Base-by-base conservation (phyloP, 2,888 invertebrate species). In the Eilema caniola region DNA sequence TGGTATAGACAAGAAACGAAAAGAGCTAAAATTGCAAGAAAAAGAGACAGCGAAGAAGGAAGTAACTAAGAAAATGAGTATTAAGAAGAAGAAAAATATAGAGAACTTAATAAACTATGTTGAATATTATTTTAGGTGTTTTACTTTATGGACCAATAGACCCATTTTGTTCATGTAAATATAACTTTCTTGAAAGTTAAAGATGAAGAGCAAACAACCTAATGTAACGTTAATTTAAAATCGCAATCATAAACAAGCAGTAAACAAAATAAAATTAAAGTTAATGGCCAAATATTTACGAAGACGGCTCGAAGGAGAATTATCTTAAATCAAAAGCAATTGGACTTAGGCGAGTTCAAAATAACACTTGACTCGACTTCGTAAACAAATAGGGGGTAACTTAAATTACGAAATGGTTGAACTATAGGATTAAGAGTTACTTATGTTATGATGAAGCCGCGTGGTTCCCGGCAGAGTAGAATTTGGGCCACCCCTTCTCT, bases 281-380 rank as follows among this genome's bases (percentile, higher is more conserved):
- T 71, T 62, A 57, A 65, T 62, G 31, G 59, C 11, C 12, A 72
- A 72, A 67, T 70, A 65, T 73, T 70, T 73, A 62, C 41, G 28
- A 41, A 67, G 62, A 62, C 12, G 20, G 64, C 14, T 20, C 33
- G 57, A 64, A 70, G 61, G 67, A 25, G 41, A 64, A 69, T 72
- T 71, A 70, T 69, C 63, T 71, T 72, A 72, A 72, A 72, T 72
- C 70, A 75, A 72, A 70, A 74, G 57, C 57, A 33, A 63, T 67
- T 65, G 53, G 37, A 47, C 60, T 66, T 33, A 41, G 24, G 68
- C 37, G 23, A 56, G 23, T 62, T 60, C n/a, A 14, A 23, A 70
- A 69, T 65, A 72, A 62, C 67, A 66, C 71, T 72, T 72, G 67
- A 62, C 53, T 65, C 59, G 25, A 62, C 62, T 74, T 64, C 25